Percentiles rank a stretch among this genome's conserved stretches.
Conservation (phyloP, 1,140 invertebrate species). For the Paraescarpia echinospica region DNA sequence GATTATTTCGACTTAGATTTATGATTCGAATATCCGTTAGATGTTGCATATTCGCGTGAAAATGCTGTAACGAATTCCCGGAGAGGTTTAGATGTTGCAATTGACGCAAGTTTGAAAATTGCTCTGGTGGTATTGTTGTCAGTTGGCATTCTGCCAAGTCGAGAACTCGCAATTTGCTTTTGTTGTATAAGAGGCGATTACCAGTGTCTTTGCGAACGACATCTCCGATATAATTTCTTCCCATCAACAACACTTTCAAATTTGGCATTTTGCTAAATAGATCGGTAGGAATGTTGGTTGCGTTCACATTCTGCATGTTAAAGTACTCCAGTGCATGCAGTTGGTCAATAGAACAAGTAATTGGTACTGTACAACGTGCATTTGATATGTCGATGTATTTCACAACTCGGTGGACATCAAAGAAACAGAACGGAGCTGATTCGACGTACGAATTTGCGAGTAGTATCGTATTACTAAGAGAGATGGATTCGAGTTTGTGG, state of each 20-base stretch:
- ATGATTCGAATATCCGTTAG: background rate
- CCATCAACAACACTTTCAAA: background rate
- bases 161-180: background rate
- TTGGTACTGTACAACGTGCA: background rate
- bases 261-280: background rate
- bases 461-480: background rate
- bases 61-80: background rate
- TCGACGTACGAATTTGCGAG: background rate
- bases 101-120: background rate
- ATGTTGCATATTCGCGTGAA: background rate
- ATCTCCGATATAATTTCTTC: background rate
- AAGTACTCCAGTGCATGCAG: background rate
- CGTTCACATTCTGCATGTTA: background rate
- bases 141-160: background rate
- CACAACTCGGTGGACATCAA: background rate
- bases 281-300: background rate
- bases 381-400: background rate
- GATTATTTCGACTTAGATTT: background rate
- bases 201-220: background rate
- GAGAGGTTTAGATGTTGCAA: background rate
- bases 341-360: background rate
- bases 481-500: background rate
- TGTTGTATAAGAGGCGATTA: background rate
- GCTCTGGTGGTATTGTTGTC: background rate
- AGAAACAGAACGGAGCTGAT: background rate